Evolutionary conservation across 2,113 vertebrate species (phyloP).

Genomic region (Amblyopsis rosae): DNA sequence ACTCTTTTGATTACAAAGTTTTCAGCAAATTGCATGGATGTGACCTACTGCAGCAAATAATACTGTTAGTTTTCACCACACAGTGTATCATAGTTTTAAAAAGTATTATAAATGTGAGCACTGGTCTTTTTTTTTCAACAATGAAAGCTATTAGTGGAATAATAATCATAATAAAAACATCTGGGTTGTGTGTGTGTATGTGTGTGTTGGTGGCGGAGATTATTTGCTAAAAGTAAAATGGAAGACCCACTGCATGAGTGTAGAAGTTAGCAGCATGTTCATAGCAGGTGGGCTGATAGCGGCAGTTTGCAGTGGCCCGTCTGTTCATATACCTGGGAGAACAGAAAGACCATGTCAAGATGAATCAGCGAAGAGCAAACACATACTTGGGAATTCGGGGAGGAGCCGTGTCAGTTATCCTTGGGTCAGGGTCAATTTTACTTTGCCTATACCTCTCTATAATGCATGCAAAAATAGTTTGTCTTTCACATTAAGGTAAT

Average conservation of each 20-base stretch:
- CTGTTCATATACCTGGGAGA: conserved; percentile 96
- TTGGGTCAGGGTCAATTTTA: too few species aligned
- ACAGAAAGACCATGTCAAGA: neutral
- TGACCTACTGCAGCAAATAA: too few species aligned
- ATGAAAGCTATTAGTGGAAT: neutral
- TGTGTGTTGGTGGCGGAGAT: neutral
- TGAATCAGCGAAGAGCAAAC: neutral
- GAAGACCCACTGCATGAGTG: conserved; percentile 90
- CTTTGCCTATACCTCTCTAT: too few species aligned
- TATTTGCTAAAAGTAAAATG: neutral
- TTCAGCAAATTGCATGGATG: too few species aligned
- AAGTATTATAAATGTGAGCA: too few species aligned
- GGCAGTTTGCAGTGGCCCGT: conserved; percentile 91
- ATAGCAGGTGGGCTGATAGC: conserved; percentile 96
- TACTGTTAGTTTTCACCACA: too few species aligned
- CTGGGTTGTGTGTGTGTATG: too few species aligned
- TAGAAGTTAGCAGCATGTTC: conserved; percentile 99
- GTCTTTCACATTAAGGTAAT: too few species aligned
- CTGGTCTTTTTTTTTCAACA: too few species aligned
- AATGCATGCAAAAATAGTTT: neutral
- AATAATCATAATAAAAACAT: neutral
- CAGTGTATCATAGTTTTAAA: too few species aligned
- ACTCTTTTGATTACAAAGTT: too few species aligned
- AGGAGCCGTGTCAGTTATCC: too few species aligned
- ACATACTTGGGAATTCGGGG: neutral